Evolutionary conservation across 2,113 vertebrate genomes (phyloP).

Genomic region (Ascaphus truei): DNA sequence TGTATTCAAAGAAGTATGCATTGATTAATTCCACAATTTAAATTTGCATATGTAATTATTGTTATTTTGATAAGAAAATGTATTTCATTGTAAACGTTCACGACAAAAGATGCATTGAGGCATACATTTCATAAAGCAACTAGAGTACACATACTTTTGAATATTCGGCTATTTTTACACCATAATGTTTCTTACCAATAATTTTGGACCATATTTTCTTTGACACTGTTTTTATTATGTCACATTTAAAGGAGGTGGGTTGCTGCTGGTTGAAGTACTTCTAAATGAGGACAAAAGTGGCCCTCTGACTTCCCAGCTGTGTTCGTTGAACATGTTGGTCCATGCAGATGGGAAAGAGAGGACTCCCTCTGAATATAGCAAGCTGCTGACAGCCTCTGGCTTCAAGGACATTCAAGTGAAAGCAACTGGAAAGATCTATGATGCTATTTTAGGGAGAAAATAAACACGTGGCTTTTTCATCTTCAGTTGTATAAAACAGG

Average conservation of each 20-base stretch:
- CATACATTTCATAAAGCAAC: too few relatives aligned
- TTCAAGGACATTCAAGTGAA: constrained; percentile 58
- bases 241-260: constrained; percentile 60
- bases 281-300: constrained; percentile 71
- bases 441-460: constrained; percentile 71
- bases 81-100: neutral
- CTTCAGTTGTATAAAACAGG: too few relatives aligned
- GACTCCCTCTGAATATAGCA: constrained; percentile 60
- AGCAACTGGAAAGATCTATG: constrained; percentile 71
- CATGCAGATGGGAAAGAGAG: constrained; percentile 82
- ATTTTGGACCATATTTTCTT: too few relatives aligned
- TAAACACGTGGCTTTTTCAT: too few relatives aligned
- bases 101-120: neutral
- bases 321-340: constrained; percentile 82
- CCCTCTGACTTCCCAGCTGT: constrained; percentile 68
- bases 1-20: too few relatives aligned
- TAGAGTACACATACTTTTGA: too few relatives aligned
- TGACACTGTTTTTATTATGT: neutral
- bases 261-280: constrained; percentile 73
- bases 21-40: too few relatives aligned
- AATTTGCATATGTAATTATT: too few relatives aligned
- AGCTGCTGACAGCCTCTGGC: constrained; percentile 67
- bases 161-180: neutral
- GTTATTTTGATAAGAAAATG: too few relatives aligned
- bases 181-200: neutral